Conservation (phyloP, 2,113 vertebrate species). For the Coregonus clupeaformis region DNA sequence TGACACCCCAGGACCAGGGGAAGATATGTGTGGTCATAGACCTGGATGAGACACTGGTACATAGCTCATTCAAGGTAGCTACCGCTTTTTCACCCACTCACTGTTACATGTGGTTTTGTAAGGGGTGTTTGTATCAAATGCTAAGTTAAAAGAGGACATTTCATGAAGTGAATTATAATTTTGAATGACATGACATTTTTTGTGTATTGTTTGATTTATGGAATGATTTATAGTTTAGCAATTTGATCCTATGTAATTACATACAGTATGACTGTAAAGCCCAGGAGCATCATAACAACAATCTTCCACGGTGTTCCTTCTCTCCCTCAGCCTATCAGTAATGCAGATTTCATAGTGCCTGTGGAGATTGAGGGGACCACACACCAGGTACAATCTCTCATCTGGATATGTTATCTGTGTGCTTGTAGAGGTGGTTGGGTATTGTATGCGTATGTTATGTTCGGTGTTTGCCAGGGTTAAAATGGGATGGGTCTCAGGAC, state of each 20-base stretch:
- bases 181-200: too few relatives aligned
- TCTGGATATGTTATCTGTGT: slow-evolving; percentile 13
- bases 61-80: slow-evolving; percentile 92
- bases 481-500: slow-evolving; percentile 55
- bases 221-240: too few relatives aligned
- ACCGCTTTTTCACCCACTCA: too few relatives aligned
- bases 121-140: too few relatives aligned
- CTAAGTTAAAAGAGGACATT: too few relatives aligned
- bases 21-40: slow-evolving; percentile 93
- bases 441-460: slow-evolving; percentile 11
- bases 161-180: too few relatives aligned
- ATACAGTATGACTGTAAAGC: too few relatives aligned
- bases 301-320: slow-evolving; percentile 46
- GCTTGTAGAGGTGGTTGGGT: slow-evolving; percentile 30
- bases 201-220: too few relatives aligned
- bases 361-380: slow-evolving; percentile 91
- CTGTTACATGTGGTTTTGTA: too few relatives aligned
- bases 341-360: slow-evolving; percentile 93
- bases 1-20: slow-evolving; percentile 82
- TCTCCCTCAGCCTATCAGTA: slow-evolving; percentile 84
- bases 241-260: too few relatives aligned
- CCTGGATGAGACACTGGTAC: slow-evolving; percentile 91
- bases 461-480: slow-evolving; percentile 46
- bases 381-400: slow-evolving; percentile 80
- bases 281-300: slow-evolving; percentile 34